These are phyloP conservation scores for Vultur gryphus DNA, from an alignment of 2,797 vertebrate genomes.

Conservation along the genomic window DNA sequence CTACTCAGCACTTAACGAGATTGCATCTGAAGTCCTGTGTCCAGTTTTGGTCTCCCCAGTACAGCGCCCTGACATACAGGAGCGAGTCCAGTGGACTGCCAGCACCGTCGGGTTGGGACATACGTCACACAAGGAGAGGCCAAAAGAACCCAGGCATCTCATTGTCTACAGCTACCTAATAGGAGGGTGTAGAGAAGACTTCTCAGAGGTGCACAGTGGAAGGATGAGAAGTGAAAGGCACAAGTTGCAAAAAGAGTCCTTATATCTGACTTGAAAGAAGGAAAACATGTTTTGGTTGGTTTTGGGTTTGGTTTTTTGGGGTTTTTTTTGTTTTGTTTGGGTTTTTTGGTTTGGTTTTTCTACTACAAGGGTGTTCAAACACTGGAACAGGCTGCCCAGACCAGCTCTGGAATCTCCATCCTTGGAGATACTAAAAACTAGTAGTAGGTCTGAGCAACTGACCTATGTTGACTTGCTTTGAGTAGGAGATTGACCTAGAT, in stretches of 20 bases:
- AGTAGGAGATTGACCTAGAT: neutral
- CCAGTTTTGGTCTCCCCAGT: neutral
- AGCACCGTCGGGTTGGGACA: neutral
- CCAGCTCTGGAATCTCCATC: neutral
- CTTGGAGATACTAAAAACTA: neutral
- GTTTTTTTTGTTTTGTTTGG: no score
- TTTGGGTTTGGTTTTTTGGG: neutral
- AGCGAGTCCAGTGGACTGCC: neutral
- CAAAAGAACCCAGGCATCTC: neutral
- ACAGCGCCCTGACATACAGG: neutral
- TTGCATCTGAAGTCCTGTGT: neutral
- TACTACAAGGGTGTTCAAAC: neutral
- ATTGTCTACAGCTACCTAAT: neutral
- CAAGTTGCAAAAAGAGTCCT: neutral
- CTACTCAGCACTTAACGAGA: neutral
- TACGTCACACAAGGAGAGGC: accelerated
- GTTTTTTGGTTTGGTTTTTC: neutral
- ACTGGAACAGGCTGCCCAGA: neutral
- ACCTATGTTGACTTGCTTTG: neutral
- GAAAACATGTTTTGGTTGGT: neutral
- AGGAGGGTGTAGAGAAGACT: neutral
- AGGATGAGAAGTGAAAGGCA: neutral
- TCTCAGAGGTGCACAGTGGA: neutral
- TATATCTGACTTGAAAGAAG: accelerated
- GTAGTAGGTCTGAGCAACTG: neutral